phyloP scores from a whole-genome alignment of 1,140 invertebrate species.

The Aleiodes sp. region DNA sequence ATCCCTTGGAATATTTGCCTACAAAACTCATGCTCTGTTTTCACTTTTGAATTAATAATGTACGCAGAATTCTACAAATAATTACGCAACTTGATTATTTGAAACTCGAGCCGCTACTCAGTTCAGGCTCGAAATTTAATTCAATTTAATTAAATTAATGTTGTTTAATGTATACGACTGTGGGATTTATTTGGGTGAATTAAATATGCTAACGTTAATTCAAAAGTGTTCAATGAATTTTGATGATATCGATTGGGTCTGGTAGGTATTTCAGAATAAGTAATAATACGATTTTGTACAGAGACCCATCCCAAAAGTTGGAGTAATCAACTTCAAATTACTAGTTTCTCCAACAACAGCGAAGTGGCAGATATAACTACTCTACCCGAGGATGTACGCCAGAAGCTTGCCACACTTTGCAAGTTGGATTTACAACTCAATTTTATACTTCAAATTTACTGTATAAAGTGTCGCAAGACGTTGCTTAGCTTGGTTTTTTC shows the following conservation, averaged over 20 bases:
- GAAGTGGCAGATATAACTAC: neutral
- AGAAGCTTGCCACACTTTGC: neutral
- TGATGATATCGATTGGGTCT: no score
- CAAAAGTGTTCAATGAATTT: no score
- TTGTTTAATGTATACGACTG: no score
- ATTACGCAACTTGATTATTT: no score
- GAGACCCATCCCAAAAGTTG: neutral
- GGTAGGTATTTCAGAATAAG: no score
- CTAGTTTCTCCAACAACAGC: slow-evolving; percentile 7
- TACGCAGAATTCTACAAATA: neutral
- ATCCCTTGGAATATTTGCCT: neutral
- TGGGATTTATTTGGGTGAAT: no score
- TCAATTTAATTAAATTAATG: no score
- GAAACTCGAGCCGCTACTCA: no score
- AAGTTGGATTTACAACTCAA: neutral
- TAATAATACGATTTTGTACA: no score
- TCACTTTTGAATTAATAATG: neutral
- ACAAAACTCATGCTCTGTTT: neutral
- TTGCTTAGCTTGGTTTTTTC: neutral
- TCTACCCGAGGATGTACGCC: neutral
- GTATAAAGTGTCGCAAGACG: slow-evolving; percentile 6
- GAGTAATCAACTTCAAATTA: neutral
- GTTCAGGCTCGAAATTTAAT: no score
- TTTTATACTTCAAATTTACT: slow-evolving; percentile 3
- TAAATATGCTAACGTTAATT: no score